Conservation (phyloP, 2,888 invertebrate genomes). For the Globia sparganii region DNA sequence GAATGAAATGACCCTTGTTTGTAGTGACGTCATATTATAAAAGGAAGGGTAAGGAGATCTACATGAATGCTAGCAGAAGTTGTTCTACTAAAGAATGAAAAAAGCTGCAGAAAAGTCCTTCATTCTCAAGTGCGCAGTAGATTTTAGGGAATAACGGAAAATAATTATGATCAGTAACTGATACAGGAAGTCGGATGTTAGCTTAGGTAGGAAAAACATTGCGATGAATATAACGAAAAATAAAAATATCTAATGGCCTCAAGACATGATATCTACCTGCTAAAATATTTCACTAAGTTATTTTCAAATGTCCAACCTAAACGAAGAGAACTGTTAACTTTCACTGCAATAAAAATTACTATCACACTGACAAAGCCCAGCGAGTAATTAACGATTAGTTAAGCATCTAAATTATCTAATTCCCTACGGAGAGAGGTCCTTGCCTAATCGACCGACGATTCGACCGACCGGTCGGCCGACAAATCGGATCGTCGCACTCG, state of each 20-base stretch:
- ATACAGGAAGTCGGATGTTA: slow-evolving; percentile 1
- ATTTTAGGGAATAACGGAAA: neutral
- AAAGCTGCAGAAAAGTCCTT: neutral
- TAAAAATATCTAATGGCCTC: neutral
- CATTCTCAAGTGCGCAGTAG: neutral
- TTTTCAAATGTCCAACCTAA: neutral
- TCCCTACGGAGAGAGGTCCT: slow-evolving; percentile 58
- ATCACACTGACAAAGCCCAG: slow-evolving; percentile 55
- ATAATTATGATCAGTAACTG: neutral
- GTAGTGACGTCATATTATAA: neutral
- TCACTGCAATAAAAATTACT: slow-evolving; percentile 47
- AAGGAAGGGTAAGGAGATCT: slow-evolving; percentile 1
- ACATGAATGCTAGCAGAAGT: neutral
- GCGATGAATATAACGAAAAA: neutral
- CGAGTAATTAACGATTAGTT: slow-evolving; percentile 69
- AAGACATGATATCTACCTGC: neutral
- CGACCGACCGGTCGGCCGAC: slow-evolving; percentile 34
- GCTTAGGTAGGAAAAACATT: neutral
- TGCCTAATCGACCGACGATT: slow-evolving; percentile 43
- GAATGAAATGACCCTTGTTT: slow-evolving; percentile 13
- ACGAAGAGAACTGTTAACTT: slow-evolving; percentile 21
- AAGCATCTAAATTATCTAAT: slow-evolving; percentile 68
- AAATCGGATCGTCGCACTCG: slow-evolving; percentile 47
- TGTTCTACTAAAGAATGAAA: neutral
- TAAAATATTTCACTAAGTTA: neutral